A percentile compares a stretch with the other conserved stretches of the same genome.
Evolutionary conservation across 2,888 invertebrate species (phyloP).

Genomic region (Camptogramma bilineatum): DNA sequence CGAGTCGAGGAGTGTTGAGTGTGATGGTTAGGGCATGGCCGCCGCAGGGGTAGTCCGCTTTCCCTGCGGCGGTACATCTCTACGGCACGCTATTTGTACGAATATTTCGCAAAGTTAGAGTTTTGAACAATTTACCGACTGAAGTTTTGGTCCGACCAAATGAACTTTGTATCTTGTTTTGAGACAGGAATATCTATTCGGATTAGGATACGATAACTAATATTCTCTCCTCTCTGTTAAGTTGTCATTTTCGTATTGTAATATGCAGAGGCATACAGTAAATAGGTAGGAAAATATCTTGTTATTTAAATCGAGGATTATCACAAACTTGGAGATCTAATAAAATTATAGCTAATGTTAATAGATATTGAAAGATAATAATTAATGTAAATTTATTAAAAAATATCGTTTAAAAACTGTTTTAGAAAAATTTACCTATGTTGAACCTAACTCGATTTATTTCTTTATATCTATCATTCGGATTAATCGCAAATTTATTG

Average conservation of each 20-base stretch:
- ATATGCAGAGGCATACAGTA: conserved; percentile 65
- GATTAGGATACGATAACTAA: conserved; percentile 75
- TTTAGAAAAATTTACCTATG: conserved; percentile 86
- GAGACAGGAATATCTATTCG: conserved; percentile 77
- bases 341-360: conserved; percentile 84
- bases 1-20: conserved; percentile 42
- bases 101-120: conserved; percentile 60
- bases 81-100: conserved; percentile 44
- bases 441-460: conserved; percentile 78
- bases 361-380: conserved; percentile 80
- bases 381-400: conserved; percentile 74
- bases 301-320: conserved; percentile 81
- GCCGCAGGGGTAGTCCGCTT: conserved; percentile 32
- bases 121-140: conserved; percentile 83
- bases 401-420: conserved; percentile 77
- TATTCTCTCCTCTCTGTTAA: conserved; percentile 74
- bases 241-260: conserved; percentile 72
- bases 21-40: conserved; percentile 26
- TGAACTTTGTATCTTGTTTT: conserved; percentile 83
- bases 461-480: conserved; percentile 71
- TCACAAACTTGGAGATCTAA: conserved; percentile 81
- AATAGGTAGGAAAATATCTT: conserved; percentile 84
- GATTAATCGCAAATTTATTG: conserved; percentile 73
- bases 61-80: conserved; percentile 32
- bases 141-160: conserved; percentile 85